Evolutionary conservation across 1,140 invertebrate genomes (phyloP), one percentile per base, ranked within the genome.

Genomic region (Sipha flava): DNA sequence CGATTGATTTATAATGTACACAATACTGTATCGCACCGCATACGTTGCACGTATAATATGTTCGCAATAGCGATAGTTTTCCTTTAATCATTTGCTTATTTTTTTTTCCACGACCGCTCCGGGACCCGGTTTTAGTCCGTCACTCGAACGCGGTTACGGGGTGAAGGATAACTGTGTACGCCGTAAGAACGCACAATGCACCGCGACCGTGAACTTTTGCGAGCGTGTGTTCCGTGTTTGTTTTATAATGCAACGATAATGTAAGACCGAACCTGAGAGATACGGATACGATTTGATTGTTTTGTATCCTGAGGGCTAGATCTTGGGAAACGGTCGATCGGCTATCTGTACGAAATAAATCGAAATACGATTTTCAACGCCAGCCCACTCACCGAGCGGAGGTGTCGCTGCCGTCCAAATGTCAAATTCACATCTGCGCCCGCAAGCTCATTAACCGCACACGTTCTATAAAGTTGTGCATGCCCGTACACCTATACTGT

Each of bases 111-210:
- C 16, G 0, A 29, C 16, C n/a, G n/a, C 14, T 66, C n/a, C 62
- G 62, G n/a, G n/a, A 66, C 62, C 62, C 40, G 40, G 62, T 40
- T 66, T 66, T n/a, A 5, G 10, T 57, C 54, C 54, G 29, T 23
- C 29, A 14, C 5, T 21, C 7, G 26, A 1, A 6, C 26, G 29
- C 62, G 10, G 1, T 23, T 5, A 21, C n/a, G 62, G 62, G 62
- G 62, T 66, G 62, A 66, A 66, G 62, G 62, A 66, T 40, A 66
- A 66, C n/a, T 26, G n/a, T n/a, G n/a, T n/a, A n/a, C n/a, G n/a
- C n/a, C n/a, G 31, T 59, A 59, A 31, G 14, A 34, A 18, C n/a
- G n/a, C 2, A 66, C 12, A 66, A 66, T 34, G 31, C 18, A 64
- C 10, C 34, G 12, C 62, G 34, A 66, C 62, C 62, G n/a, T 66